These are phyloP conservation scores for Plutomurus gul DNA, from an alignment of 1,140 invertebrate genomes.

Conservation along the genomic window DNA sequence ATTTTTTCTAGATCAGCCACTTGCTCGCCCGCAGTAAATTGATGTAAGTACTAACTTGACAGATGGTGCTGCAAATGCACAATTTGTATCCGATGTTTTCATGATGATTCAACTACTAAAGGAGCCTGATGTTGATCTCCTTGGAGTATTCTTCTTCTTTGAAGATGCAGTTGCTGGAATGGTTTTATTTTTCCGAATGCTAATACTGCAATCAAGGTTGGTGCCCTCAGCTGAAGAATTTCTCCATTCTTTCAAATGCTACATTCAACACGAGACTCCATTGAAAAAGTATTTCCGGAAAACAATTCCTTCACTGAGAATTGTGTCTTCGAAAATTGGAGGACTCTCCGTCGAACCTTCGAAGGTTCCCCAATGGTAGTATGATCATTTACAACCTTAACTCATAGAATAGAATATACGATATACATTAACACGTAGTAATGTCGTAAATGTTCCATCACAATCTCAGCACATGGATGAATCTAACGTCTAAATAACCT, in stretches of 20 bases:
- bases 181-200: slow-evolving; percentile 38
- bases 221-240: slow-evolving; percentile 28
- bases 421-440: no score
- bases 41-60: no score
- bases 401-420: no score
- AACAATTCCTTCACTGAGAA: not conserved
- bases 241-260: slow-evolving; percentile 18
- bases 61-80: slow-evolving; percentile 12
- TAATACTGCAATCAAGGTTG: slow-evolving; percentile 22
- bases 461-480: no score
- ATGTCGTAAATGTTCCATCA: no score
- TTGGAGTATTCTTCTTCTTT: slow-evolving; percentile 32
- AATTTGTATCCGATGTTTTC: slow-evolving; percentile 40
- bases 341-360: not conserved
- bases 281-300: slow-evolving; percentile 8
- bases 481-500: no score
- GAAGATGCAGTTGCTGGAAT: slow-evolving; percentile 40
- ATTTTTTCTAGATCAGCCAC: no score
- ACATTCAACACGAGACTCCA: slow-evolving; percentile 19
- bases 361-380: no score
- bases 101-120: slow-evolving; percentile 39
- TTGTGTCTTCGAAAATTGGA: not conserved
- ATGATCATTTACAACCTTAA: no score
- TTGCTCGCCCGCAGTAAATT: no score
- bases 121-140: slow-evolving; percentile 20